A percentile compares a stretch with the other conserved stretches of the same genome.
Conservation (phyloP, 2,797 vertebrate genomes). For the Molossus alvarezi region DNA sequence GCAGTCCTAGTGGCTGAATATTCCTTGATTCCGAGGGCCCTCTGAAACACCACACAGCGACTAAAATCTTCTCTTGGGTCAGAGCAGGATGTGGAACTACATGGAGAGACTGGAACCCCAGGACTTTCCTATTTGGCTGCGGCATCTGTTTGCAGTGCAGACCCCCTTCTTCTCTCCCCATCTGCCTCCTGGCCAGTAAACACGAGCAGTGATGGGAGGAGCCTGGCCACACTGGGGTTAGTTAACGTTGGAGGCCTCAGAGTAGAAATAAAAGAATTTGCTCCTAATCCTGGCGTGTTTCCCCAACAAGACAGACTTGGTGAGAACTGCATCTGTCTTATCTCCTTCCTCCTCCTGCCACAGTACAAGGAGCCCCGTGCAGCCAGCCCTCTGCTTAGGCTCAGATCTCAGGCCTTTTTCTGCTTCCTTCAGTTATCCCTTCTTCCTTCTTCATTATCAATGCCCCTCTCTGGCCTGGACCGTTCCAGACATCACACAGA, state of each 20-base stretch:
- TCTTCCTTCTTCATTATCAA: neutral
- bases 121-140: neutral
- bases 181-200: neutral
- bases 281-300: neutral
- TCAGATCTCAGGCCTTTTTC: neutral
- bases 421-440: neutral
- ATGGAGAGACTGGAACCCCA: neutral
- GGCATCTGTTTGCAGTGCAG: neutral
- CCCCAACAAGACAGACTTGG: neutral
- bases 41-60: neutral
- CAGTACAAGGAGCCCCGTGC: too few species aligned
- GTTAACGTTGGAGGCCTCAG: neutral
- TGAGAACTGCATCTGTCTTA: neutral
- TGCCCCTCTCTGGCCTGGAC: neutral
- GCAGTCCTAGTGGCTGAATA: accelerated
- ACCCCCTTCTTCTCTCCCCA: neutral
- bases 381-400: neutral
- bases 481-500: neutral
- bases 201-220: neutral
- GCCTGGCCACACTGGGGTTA: neutral
- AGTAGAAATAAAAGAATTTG: neutral
- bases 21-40: too few species aligned
- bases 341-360: neutral
- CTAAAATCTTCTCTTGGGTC: neutral
- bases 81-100: neutral